Evolutionary conservation across 2,888 invertebrate species (phyloP).

Genomic region (Yponomeuta evonymella): DNA sequence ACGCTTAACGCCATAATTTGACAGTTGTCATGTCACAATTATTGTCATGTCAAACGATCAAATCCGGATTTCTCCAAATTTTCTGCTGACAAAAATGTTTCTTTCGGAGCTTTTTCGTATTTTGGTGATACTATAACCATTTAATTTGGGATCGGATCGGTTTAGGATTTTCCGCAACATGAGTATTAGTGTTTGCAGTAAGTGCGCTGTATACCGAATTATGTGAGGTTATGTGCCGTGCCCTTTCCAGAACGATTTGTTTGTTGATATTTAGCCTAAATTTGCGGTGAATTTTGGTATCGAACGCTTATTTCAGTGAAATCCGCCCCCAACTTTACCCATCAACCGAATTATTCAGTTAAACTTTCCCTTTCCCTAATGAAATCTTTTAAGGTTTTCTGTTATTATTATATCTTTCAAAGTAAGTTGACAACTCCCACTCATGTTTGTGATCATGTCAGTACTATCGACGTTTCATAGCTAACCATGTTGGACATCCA

Average conservation of each 20-base stretch:
- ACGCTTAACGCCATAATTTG: not conserved
- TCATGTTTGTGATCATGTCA: no score
- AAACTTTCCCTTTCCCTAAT: no score
- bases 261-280: conserved; percentile 3
- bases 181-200: not conserved
- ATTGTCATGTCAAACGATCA: not conserved
- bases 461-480: no score
- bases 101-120: not conserved
- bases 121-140: not conserved
- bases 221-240: conserved; percentile 12
- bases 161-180: not conserved
- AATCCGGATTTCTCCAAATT: not conserved
- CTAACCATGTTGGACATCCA: no score
- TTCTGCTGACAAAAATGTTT: conserved; percentile 8
- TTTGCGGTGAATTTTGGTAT: not conserved
- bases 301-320: not conserved
- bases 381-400: no score
- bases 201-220: not conserved
- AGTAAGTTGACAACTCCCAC: no score
- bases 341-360: no score
- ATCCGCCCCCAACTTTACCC: no score
- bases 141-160: not conserved
- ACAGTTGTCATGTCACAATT: not conserved
- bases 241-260: conserved; percentile 2
- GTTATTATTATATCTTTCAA: no score